Evolutionary conservation across 2,888 invertebrate genomes (phyloP).

Genomic region (Eustalomyia histrio): DNA sequence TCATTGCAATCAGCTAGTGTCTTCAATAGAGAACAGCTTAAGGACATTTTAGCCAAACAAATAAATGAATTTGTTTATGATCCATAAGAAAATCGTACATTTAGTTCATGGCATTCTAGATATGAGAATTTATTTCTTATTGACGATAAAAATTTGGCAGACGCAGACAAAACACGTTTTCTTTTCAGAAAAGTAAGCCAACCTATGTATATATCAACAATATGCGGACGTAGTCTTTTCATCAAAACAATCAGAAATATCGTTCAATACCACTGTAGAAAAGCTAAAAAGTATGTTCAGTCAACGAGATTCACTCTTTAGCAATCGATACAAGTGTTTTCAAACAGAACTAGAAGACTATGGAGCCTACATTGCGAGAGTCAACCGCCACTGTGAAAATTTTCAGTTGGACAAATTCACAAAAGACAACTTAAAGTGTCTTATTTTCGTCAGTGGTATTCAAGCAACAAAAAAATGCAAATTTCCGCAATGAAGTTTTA

Average conservation of each 20-base stretch:
- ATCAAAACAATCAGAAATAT: slow-evolving; percentile 31
- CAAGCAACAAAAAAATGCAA: slow-evolving; percentile 24
- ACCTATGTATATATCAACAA: slow-evolving; percentile 26
- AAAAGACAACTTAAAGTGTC: slow-evolving; percentile 42
- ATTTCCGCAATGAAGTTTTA: slow-evolving; percentile 34
- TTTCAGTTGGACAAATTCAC: slow-evolving; percentile 39
- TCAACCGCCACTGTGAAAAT: too few species aligned
- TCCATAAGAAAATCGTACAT: slow-evolving; percentile 19
- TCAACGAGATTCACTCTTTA: too few species aligned
- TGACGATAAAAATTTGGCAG: too few species aligned
- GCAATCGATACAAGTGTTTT: slow-evolving; percentile 43
- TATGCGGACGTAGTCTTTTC: slow-evolving; percentile 44
- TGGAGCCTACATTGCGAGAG: slow-evolving; percentile 24
- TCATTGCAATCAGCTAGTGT: too few species aligned
- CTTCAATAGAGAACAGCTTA: neutral
- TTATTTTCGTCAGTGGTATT: slow-evolving; percentile 37
- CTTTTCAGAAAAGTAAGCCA: too few species aligned
- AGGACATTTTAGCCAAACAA: too few species aligned
- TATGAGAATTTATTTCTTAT: too few species aligned
- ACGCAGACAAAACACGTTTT: too few species aligned
- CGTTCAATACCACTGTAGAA: too few species aligned
- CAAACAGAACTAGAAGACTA: slow-evolving; percentile 22
- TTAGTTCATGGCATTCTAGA: slow-evolving; percentile 48
- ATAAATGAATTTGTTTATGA: slow-evolving; percentile 24
- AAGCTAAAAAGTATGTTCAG: too few species aligned